phyloP scores from a whole-genome alignment of 2,888 invertebrate genomes.

The Torymus tubicola region DNA sequence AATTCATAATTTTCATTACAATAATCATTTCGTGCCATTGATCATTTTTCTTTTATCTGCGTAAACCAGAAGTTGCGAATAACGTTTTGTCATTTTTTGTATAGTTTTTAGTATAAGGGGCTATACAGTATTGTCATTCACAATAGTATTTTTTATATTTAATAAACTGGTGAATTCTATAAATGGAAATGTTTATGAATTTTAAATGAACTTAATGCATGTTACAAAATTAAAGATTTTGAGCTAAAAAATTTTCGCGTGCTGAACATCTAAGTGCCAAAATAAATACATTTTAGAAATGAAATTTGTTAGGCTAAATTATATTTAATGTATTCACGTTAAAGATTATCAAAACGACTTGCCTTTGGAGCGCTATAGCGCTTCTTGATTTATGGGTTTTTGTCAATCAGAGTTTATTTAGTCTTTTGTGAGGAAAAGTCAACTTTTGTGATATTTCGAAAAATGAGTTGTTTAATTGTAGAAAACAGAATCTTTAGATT shows the following conservation, averaged over 20 bases:
- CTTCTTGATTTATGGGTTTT: constrained; percentile 5
- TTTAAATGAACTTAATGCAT: constrained; percentile 7
- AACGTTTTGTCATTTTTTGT: constrained; percentile 42
- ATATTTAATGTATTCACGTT: constrained; percentile 14
- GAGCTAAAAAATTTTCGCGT: constrained; percentile 18
- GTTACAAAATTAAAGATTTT: background rate
- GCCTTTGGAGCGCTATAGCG: too few species aligned
- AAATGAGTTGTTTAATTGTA: constrained; percentile 16
- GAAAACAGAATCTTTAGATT: constrained; percentile 23
- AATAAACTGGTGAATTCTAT: constrained; percentile 18
- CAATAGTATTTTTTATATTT: constrained; percentile 18
- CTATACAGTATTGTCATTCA: constrained; percentile 48
- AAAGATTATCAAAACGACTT: constrained; percentile 13
- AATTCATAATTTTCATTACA: constrained; percentile 64
- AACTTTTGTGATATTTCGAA: constrained; percentile 11
- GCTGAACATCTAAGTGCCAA: constrained; percentile 45
- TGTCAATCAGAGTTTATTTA: constrained; percentile 21
- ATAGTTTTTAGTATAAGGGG: constrained; percentile 50
- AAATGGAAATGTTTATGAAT: constrained; percentile 3
- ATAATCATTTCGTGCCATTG: constrained; percentile 66
- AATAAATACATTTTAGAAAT: constrained; percentile 20
- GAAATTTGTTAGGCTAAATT: constrained; percentile 24
- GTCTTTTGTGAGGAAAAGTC: background rate
- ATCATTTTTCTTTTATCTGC: constrained; percentile 62
- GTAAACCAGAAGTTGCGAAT: constrained; percentile 28